Conservation (phyloP, 2,888 invertebrate species). For the Mylabris sibirica region DNA sequence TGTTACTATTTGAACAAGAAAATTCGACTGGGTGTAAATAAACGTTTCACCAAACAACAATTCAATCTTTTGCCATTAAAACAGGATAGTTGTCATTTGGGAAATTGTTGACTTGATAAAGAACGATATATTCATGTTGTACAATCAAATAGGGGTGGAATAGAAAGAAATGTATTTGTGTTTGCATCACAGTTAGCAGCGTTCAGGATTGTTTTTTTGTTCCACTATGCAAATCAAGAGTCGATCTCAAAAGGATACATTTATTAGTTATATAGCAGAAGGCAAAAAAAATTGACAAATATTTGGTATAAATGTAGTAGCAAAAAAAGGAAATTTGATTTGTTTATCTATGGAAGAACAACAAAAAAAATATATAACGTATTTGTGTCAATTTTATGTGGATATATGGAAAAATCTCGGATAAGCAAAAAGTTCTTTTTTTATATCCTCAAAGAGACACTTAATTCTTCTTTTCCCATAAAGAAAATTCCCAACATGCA, state of each 20-base stretch:
- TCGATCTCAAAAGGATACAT: background rate
- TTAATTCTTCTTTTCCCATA: slow-evolving; percentile 2
- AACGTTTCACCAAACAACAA: slow-evolving; percentile 49
- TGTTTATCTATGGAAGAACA: background rate
- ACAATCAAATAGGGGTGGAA: background rate
- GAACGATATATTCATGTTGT: background rate
- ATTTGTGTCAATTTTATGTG: slow-evolving; percentile 6
- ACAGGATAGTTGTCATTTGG: background rate
- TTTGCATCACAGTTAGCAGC: background rate
- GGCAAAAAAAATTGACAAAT: background rate
- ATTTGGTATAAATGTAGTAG: background rate
- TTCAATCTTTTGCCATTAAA: background rate
- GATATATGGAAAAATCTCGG: background rate
- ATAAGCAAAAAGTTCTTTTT: background rate
- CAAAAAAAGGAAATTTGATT: slow-evolving; percentile 4
- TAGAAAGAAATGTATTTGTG: background rate
- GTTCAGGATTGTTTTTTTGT: background rate
- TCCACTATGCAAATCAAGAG: background rate
- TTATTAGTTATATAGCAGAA: background rate
- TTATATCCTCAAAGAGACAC: slow-evolving; percentile 2
- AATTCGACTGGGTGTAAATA: slow-evolving; percentile 51
- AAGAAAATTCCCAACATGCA: slow-evolving; percentile 21
- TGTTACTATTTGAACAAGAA: slow-evolving; percentile 55
- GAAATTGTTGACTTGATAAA: background rate
- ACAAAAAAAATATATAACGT: background rate